Base-by-base conservation (phyloP, 2,113 vertebrate species). In the Epinephelus cyanopodus region DNA sequence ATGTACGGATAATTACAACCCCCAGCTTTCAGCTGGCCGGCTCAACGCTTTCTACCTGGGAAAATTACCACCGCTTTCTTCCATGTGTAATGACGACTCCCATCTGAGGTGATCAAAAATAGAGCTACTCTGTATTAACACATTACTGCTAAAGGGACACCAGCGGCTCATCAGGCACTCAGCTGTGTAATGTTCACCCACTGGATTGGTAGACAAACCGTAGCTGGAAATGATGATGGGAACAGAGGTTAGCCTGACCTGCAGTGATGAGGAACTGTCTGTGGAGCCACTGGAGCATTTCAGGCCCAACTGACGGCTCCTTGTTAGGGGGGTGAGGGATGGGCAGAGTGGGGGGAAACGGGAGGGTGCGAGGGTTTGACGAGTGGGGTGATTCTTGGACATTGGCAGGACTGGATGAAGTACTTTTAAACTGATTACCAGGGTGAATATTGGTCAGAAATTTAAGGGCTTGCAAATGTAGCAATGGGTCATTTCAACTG, bases 81-180 rank as follows among this genome's bases (percentile, higher is more conserved):
- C 79, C 57, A 18, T 45, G 33, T 78, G 75, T 74, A 82, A 83
- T 77, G 60, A 84, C 17, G 42, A 60, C 66, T 87, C 73, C 58
- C 70, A 45, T 81, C 68, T 65, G 80, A 87, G 56, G 52, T 72
- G 77, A 87, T 86, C 74, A 82, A 56, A 89, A 89, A 83, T 79
- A 78, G 70, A 78, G 75, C 65, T 10, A 13, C 56, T 70, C 53
- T 37, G 73, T 67, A 75, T 78, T 78, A 77, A 73, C 74, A 77
- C 62, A 73, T 82, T 39, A 13, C 12, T 18, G 81, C 82, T 87
- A 63, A 83, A 84, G 19, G 29, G 71, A 87, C 84, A 82, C 58
- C n/a, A 21, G 69, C 8, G 18, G 61, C 71, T 73, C 60, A 77
- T 80, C 62, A 56, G 69, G 75, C 84, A 69, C 65, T 87, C 54